A percentile compares a stretch with the other conserved stretches of the same genome.
Evolutionary conservation across 2,113 vertebrate genomes (phyloP).

Genomic region (Anguilla japonica): DNA sequence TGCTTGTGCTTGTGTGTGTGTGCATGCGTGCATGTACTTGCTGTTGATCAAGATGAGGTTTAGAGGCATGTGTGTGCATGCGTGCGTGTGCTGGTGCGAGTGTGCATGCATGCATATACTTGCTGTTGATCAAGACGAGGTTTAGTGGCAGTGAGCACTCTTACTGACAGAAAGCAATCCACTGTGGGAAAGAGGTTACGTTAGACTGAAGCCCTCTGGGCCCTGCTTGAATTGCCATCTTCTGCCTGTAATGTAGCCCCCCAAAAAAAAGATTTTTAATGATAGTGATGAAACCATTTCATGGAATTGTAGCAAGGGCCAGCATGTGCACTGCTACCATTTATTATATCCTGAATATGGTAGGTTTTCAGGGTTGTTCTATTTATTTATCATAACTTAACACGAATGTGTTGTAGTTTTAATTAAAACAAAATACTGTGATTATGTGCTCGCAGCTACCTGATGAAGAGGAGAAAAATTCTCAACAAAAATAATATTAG

Average conservation of each 20-base stretch:
- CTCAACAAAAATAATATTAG: not conserved
- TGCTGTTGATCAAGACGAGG: not conserved
- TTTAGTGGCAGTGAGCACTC: not conserved
- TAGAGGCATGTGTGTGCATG: too few species aligned
- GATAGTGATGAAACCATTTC: too few species aligned
- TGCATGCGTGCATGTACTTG: not conserved
- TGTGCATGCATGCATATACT: not conserved
- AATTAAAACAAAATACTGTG: not conserved
- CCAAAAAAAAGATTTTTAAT: too few species aligned
- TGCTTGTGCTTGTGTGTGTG: conserved; percentile 17
- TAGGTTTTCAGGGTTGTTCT: not conserved
- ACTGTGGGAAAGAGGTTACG: not conserved
- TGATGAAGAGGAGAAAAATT: not conserved
- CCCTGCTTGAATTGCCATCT: not conserved
- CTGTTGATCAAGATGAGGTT: too few species aligned
- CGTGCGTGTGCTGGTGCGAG: conserved; percentile 16
- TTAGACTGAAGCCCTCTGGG: not conserved
- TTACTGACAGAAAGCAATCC: not conserved
- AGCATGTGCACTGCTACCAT: not conserved
- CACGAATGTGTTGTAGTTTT: not conserved
- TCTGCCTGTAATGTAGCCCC: not conserved
- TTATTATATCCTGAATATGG: not conserved
- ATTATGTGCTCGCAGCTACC: not conserved
- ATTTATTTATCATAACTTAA: not conserved
- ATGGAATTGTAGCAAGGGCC: too few species aligned